Evolutionary conservation across 2,113 vertebrate species (phyloP).

Genomic region (Pavo muticus): DNA sequence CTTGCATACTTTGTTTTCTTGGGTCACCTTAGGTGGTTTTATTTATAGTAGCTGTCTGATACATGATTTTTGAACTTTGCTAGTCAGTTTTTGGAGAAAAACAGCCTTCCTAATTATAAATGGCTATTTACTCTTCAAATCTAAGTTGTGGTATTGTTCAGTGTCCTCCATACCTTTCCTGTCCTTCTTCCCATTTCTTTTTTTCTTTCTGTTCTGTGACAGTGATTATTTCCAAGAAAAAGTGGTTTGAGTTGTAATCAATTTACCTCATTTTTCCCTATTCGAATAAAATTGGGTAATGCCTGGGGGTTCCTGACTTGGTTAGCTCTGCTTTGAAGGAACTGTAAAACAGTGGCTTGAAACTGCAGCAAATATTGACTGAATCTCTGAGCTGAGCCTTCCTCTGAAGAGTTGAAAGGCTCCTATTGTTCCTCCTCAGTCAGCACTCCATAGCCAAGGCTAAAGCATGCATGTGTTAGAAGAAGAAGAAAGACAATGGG

Average conservation of each 20-base stretch:
- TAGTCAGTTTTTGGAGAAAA: neutral
- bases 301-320: neutral
- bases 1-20: neutral
- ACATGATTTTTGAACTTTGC: neutral
- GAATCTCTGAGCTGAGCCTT: slow-evolving; percentile 64
- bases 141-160: neutral
- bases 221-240: slow-evolving; percentile 34
- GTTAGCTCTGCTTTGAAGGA: slow-evolving; percentile 64
- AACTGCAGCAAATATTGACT: slow-evolving; percentile 81
- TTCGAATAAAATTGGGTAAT: slow-evolving; percentile 43
- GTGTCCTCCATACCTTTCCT: neutral
- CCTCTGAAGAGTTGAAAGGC: slow-evolving; percentile 82
- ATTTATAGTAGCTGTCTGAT: neutral
- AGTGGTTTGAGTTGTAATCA: slow-evolving; percentile 36
- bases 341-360: slow-evolving; percentile 68
- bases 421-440: slow-evolving; percentile 85
- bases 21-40: slow-evolving; percentile 18
- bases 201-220: neutral
- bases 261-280: neutral
- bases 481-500: slow-evolving; percentile 70
- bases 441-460: slow-evolving; percentile 79
- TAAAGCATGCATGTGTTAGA: slow-evolving; percentile 85
- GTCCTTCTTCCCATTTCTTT: neutral
- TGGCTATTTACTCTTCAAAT: slow-evolving; percentile 28
- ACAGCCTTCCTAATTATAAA: slow-evolving; percentile 24